Base-by-base conservation (phyloP, 2,888 invertebrate species). In the Ectemnius continuus region DNA sequence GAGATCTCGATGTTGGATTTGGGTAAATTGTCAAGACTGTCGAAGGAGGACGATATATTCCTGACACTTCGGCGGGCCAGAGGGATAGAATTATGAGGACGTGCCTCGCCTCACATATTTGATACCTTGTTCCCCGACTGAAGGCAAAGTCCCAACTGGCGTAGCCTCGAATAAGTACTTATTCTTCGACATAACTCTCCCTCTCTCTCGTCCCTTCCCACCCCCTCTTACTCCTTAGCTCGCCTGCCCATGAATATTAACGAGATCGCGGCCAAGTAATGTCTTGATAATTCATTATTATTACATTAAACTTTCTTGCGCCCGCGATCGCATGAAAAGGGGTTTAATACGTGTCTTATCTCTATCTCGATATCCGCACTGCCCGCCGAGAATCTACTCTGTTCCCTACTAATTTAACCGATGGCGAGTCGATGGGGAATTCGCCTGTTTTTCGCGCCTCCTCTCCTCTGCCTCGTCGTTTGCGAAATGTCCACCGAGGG, bases 401-500 rank as follows among this genome's bases (percentile, higher is more conserved):
- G 36, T 36, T 36, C 36, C 36, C 36, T 8, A 36, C 36, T 36
- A 36, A 36, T 36, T 36, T 36, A 36, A 11, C 36, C 36, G 36
- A 6, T 36, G 23, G 23, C 8, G 36, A 36, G 64, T 57, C 60
- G 76, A 76, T 68, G 71, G 68, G 68, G 67, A 76, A 76, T 72
- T 77, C 68, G 36, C 36, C 36, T 52, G 52, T 14, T 52, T 66
- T 67, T 64, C 58, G 77, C 70, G 36, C 73, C 68, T 77, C 56
- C 65, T n/a, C n/a, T n/a, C n/a, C 65, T 11, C n/a, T 23, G 70
- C 58, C 71, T 71, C 23, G 67, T 71, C 23, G 67, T 79, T 82
- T 67, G 56, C 69, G 79, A 74, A 82, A 82, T 74, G 76, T 74
- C 79, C 76, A 76, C 64, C 68, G 72, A 70, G 76, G 76, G 82